Conservation (phyloP, 2,888 invertebrate genomes). For the Eilema depressum region DNA sequence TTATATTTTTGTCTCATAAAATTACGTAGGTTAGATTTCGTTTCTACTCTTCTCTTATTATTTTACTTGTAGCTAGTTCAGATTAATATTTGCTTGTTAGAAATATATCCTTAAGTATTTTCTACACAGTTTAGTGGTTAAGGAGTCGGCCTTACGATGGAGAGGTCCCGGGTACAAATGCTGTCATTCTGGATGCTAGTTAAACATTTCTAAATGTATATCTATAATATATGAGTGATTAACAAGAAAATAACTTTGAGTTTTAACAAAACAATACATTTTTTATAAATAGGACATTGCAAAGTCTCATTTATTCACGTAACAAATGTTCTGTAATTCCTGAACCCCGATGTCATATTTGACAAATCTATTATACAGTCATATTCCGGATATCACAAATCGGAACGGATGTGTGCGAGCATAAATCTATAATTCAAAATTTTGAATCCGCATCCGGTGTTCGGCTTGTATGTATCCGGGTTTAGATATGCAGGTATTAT, state of each 20-base stretch:
- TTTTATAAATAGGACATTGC: not conserved
- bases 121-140: not conserved
- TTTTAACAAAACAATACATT: not conserved
- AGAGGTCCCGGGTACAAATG: too few relatives aligned
- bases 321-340: slow-evolving; percentile 4
- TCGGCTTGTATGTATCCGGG: slow-evolving; percentile 14
- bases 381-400: slow-evolving; percentile 13
- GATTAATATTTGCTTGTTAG: too few relatives aligned
- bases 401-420: slow-evolving; percentile 5
- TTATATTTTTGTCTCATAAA: not conserved
- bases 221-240: too few relatives aligned
- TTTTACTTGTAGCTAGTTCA: too few relatives aligned
- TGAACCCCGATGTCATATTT: not conserved
- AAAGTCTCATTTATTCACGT: not conserved
- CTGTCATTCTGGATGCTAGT: too few relatives aligned
- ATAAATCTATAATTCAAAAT: slow-evolving; percentile 13
- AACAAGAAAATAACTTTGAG: not conserved
- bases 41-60: too few relatives aligned
- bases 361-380: slow-evolving; percentile 10
- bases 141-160: too few relatives aligned
- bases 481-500: slow-evolving; percentile 17
- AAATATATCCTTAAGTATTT: not conserved
- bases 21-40: not conserved
- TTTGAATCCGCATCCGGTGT: slow-evolving; percentile 9
- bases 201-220: too few relatives aligned